Evolutionary conservation across 2,888 invertebrate species (phyloP), one percentile per base, ranked within the genome.

Genomic region (Eulithis testata): DNA sequence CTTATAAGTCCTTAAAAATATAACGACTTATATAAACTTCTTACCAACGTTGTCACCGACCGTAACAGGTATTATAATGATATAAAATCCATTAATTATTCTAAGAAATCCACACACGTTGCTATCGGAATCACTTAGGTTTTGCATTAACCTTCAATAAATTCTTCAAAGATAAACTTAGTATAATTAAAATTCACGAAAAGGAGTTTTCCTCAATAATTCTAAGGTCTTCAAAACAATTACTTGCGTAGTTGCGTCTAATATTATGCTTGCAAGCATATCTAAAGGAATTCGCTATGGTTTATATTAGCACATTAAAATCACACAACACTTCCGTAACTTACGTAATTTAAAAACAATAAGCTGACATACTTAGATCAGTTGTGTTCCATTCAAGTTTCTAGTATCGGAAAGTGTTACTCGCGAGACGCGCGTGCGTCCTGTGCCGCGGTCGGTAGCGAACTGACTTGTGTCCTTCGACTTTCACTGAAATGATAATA

Each of bases 291-390:
- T 73, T 72, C 52, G 65, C 60, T 62, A 56, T 66, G 68, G 61
- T 66, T 49, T 64, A 62, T 55, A 62, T 59, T 59, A 65, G 65
- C 68, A 63, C 70, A 77, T 66, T 69, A 65, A 66, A 64, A 72
- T 64, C 70, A 68, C 70, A 68, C 66, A 71, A 70, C 72, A 74
- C 75, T 80, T 82, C 81, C 81, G 80, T 66, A 74, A 56, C 65
- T 80, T 79, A 73, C 73, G 72, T 76, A 80, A 78, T 72, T 78
- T 75, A 73, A 76, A 74, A 76, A 76, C 73, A 70, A 75, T 56
- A 84, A 83, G 80, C 82, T 83, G 81, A 85, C 90, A 88, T 90
- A 91, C 89, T 90, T 89, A 87, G 83, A 84, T 83, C 86, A 87
- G 88, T 81, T 74, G 78, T 74, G 74, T 80, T 73, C 68, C 71